phyloP scores from a whole-genome alignment of 2,888 invertebrate genomes.

The Brenthis daphne region DNA sequence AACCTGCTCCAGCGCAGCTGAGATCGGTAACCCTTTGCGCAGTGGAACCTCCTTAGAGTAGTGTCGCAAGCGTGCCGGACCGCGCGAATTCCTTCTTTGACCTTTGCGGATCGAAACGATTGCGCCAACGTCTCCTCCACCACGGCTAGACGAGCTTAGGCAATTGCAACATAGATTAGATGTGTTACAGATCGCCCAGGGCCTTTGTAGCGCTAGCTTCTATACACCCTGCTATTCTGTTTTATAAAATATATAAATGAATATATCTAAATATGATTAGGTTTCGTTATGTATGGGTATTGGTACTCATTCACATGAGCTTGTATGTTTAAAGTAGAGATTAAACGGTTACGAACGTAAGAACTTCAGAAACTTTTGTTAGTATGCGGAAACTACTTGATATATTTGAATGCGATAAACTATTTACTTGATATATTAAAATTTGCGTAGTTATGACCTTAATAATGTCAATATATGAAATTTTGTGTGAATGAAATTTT shows the following conservation, averaged over 20 bases:
- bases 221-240: slow-evolving; percentile 4
- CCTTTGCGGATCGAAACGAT: slow-evolving; percentile 80
- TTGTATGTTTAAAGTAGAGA: too few species aligned
- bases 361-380: too few species aligned
- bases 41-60: slow-evolving; percentile 61
- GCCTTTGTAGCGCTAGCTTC: slow-evolving; percentile 27
- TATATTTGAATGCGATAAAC: too few species aligned
- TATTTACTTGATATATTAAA: too few species aligned
- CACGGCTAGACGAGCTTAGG: slow-evolving; percentile 75
- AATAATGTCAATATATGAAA: too few species aligned
- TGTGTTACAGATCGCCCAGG: slow-evolving; percentile 54
- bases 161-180: slow-evolving; percentile 70
- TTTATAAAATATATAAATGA: neutral
- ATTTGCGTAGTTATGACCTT: too few species aligned
- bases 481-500: too few species aligned
- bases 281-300: neutral
- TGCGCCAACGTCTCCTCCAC: slow-evolving; percentile 74
- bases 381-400: too few species aligned
- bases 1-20: slow-evolving; percentile 46
- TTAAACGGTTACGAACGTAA: too few species aligned
- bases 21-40: slow-evolving; percentile 53
- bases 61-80: slow-evolving; percentile 76
- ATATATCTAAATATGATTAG: neutral
- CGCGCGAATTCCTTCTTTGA: slow-evolving; percentile 80
- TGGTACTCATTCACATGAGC: too few species aligned